Evolutionary conservation across 2,113 vertebrate species (phyloP).

Genomic region (Siniperca knerii): DNA sequence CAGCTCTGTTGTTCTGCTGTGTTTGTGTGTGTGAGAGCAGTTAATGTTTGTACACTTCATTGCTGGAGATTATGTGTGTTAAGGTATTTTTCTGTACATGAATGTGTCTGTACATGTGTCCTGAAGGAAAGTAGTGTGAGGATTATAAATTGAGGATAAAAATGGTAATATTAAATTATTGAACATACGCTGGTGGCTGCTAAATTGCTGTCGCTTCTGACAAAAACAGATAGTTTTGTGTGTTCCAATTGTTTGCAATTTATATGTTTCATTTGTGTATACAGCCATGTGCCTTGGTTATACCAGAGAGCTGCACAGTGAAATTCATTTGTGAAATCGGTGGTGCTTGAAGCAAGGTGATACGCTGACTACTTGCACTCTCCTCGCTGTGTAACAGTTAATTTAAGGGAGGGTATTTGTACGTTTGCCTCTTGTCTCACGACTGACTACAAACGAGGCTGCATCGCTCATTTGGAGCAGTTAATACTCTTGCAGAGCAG

Average conservation of each 20-base stretch:
- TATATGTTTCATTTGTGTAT: background rate
- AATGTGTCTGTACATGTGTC: background rate
- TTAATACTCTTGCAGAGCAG: background rate
- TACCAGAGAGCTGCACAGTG: background rate
- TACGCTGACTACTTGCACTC: background rate
- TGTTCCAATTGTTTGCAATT: background rate
- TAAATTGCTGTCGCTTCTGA: conserved; percentile 29
- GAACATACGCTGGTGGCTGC: conserved; percentile 2
- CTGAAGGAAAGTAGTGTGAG: conserved; percentile 4
- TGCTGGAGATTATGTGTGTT: background rate
- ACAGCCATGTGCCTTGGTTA: background rate
- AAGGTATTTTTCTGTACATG: background rate
- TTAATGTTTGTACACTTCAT: conserved; percentile 31
- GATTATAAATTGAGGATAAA: conserved; percentile 7
- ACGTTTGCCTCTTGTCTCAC: conserved; percentile 5
- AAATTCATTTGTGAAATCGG: conserved; percentile 8
- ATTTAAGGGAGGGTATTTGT: conserved; percentile 16
- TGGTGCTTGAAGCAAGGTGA: conserved; percentile 12
- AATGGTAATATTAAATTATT: conserved; percentile 16
- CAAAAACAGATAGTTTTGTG: background rate
- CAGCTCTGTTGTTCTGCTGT: conserved; percentile 18
- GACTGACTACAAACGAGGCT: background rate
- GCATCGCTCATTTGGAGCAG: conserved; percentile 3
- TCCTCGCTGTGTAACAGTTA: background rate
- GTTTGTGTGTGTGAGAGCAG: background rate